Base-by-base conservation (phyloP, 2,888 invertebrate genomes). In the Keiferia lycopersicella region DNA sequence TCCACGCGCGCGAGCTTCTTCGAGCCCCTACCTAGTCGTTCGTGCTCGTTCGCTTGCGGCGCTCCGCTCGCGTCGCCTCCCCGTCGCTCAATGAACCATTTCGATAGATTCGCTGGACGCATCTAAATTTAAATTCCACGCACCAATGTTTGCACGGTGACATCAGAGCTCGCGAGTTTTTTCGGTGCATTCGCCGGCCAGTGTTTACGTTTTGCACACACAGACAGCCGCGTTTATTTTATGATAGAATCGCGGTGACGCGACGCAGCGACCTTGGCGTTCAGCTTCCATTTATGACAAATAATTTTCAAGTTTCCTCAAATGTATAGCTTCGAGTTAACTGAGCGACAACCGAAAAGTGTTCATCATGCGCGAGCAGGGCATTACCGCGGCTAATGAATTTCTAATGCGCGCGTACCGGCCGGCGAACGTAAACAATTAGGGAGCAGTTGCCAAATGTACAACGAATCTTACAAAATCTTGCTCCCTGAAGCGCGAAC, bases 81-180 rank as follows among this genome's bases (percentile, higher is more conserved):
- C 83, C 87, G 89, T 88, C 91, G 89, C 87, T 91, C 91, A 90
- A 91, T 91, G 91, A 86, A 88, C 83, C 84, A 77, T 74, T 76
- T 77, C 80, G 77, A 82, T 82, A 82, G 82, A 82, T 83, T 83
- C 84, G 82, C 83, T 77, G 79, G 80, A 79, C 84, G 83, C 80
- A 80, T 85, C 90, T 91, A 91, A 87, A 81, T 90, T 84, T 88
- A 88, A 82, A 80, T 84, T 88, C 77, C 81, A 87, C 84, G 84
- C 73, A 83, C 82, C 82, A 80, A 84, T 86, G 86, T 88, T 87
- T 87, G 88, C 83, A 78, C 82, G 84, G 83, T 91, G 91, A 91
- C 91, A 91, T 91, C 91, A 91, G 83, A 83, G 76, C 73, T 77
- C 79, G 79, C 80, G 77, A 83, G 83, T 81, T 87, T 88, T 88